These are phyloP conservation scores for Gadus macrocephalus DNA, from an alignment of 2,113 vertebrate genomes.

Conservation along the genomic window DNA sequence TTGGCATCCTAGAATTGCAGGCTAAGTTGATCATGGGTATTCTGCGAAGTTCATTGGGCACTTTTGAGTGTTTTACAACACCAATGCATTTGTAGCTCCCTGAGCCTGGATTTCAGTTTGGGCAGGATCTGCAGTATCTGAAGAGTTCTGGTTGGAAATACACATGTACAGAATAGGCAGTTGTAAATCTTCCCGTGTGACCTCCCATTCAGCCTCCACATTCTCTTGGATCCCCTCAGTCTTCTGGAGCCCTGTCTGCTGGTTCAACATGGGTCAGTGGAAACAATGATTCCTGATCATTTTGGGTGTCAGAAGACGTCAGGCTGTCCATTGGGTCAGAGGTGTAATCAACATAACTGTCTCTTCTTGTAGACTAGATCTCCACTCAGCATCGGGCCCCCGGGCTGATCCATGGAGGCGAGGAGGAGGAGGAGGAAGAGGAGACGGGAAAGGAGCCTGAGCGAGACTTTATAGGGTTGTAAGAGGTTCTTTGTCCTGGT, in stretches of 20 bases:
- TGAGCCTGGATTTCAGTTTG: neutral
- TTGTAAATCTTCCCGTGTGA: neutral
- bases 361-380: slow-evolving; percentile 13
- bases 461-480: neutral
- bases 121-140: neutral
- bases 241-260: slow-evolving; percentile 3
- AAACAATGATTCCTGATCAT: slow-evolving; percentile 9
- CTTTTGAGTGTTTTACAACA: neutral
- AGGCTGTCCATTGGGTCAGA: slow-evolving; percentile 21
- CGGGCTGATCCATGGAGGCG: neutral
- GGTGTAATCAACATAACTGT: slow-evolving; percentile 28
- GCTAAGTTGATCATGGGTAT: slow-evolving; percentile 1
- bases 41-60: slow-evolving; percentile 5
- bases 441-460: neutral
- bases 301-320: slow-evolving; percentile 4
- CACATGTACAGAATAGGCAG: neutral
- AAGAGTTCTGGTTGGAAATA: slow-evolving; percentile 1
- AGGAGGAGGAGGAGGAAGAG: neutral
- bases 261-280: slow-evolving; percentile 1
- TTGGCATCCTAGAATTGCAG: slow-evolving; percentile 19
- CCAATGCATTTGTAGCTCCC: neutral
- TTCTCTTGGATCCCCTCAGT: neutral
- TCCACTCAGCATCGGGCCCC: neutral
- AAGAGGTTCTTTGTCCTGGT: neutral
- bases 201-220: slow-evolving; percentile 5